phyloP scores from a whole-genome alignment of 2,113 vertebrate species.

The Protobothrops flavoviridis region DNA sequence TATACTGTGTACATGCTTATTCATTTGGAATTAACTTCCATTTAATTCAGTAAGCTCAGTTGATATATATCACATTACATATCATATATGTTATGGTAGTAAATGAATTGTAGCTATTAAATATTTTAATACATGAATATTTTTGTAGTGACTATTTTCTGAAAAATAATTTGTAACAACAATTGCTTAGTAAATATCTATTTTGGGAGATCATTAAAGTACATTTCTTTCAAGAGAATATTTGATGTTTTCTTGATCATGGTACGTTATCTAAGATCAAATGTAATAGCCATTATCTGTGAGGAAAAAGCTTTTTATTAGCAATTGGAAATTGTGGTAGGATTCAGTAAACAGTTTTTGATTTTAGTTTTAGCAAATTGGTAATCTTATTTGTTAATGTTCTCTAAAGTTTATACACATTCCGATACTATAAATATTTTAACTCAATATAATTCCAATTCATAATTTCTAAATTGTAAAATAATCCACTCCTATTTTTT shows the following conservation, averaged over 20 bases:
- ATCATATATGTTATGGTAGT: neutral
- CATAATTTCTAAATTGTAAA: neutral
- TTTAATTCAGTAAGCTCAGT: neutral
- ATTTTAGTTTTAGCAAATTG: neutral
- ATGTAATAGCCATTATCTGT: no score
- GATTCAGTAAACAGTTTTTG: neutral
- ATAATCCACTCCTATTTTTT: neutral
- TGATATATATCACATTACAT: neutral
- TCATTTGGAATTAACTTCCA: no score
- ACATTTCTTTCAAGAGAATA: neutral
- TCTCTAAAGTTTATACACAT: neutral
- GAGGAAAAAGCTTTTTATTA: neutral
- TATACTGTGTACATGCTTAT: neutral
- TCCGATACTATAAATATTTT: neutral
- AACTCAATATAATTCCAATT: neutral
- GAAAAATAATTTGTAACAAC: neutral
- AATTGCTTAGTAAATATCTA: neutral
- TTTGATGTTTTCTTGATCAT: neutral
- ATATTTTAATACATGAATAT: neutral
- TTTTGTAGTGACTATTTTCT: neutral
- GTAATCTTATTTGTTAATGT: neutral
- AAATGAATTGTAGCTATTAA: neutral
- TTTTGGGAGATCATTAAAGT: neutral
- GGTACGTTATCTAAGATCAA: neutral
- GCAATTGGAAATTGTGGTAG: neutral